These are phyloP conservation scores for Cyprinodon tularosa DNA, from an alignment of 2,113 vertebrate genomes.

Conservation along the genomic window DNA sequence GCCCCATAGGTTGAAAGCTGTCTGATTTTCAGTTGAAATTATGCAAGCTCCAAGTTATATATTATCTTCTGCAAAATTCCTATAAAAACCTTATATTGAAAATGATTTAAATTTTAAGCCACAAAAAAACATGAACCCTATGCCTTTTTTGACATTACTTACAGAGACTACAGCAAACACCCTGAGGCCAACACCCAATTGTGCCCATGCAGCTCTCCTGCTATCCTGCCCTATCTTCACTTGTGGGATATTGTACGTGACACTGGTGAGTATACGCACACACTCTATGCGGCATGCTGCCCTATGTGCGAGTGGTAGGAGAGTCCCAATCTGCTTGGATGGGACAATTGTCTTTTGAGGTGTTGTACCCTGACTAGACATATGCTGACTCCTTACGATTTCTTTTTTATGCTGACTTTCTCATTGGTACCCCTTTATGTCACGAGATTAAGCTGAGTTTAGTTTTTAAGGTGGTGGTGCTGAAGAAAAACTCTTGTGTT, in stretches of 20 bases:
- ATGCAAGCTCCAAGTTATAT: not conserved
- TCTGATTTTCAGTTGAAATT: not conserved
- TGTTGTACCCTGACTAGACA: slow-evolving; percentile 76
- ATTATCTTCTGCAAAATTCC: slow-evolving; percentile 6
- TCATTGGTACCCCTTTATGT: slow-evolving; percentile 69
- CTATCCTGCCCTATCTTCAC: slow-evolving; percentile 71
- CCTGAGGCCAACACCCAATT: slow-evolving; percentile 72
- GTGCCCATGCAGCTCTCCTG: slow-evolving; percentile 77
- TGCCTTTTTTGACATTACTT: slow-evolving; percentile 69
- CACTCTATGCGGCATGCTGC: slow-evolving; percentile 20
- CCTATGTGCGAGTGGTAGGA: slow-evolving; percentile 35
- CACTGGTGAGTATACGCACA: slow-evolving; percentile 37
- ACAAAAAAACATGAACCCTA: slow-evolving; percentile 36
- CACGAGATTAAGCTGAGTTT: slow-evolving; percentile 68
- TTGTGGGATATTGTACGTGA: slow-evolving; percentile 68
- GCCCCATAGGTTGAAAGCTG: not conserved
- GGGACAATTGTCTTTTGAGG: slow-evolving; percentile 75
- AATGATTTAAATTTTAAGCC: slow-evolving; percentile 31
- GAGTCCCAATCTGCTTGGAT: slow-evolving; percentile 66
- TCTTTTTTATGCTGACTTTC: slow-evolving; percentile 76
- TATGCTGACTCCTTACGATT: slow-evolving; percentile 76
- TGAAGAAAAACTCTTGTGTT: not conserved
- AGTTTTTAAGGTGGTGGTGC: slow-evolving; percentile 4
- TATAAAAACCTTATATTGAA: slow-evolving; percentile 40
- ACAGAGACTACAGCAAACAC: slow-evolving; percentile 55